Conservation (phyloP, 2,797 vertebrate genomes). For the Myotis daubentonii region DNA sequence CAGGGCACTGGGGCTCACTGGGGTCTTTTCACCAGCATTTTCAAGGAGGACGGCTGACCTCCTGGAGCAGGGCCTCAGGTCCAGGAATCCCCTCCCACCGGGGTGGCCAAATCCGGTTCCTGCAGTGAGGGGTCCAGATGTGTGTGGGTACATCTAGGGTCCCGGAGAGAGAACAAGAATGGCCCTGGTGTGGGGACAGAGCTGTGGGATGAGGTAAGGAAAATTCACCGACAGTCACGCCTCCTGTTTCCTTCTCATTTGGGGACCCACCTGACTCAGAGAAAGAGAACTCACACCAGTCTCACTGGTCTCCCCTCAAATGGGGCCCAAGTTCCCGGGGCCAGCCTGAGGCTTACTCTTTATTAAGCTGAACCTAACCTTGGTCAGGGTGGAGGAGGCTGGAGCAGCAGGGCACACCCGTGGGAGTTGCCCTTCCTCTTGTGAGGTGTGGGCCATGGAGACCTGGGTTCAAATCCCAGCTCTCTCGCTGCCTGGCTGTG, state of each 20-base stretch:
- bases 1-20: neutral
- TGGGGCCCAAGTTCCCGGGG: neutral
- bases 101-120: no score
- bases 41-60: neutral
- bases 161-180: neutral
- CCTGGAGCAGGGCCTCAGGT: neutral
- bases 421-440: neutral
- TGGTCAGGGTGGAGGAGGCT: no score
- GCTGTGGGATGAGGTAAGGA: neutral
- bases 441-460: neutral
- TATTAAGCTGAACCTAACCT: neutral
- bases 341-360: neutral
- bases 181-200: neutral
- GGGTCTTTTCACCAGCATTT: neutral
- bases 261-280: neutral
- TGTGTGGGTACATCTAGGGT: no score
- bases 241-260: neutral
- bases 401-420: neutral
- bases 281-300: neutral
- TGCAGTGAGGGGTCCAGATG: neutral
- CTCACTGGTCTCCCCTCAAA: neutral
- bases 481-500: neutral
- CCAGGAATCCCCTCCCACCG: rapidly evolving
- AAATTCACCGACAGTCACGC: neutral
- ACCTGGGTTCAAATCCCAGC: neutral